Evolutionary conservation across 1,140 invertebrate species (phyloP), one percentile per base, ranked within the genome.

Genomic region (Megalopta genalis): DNA sequence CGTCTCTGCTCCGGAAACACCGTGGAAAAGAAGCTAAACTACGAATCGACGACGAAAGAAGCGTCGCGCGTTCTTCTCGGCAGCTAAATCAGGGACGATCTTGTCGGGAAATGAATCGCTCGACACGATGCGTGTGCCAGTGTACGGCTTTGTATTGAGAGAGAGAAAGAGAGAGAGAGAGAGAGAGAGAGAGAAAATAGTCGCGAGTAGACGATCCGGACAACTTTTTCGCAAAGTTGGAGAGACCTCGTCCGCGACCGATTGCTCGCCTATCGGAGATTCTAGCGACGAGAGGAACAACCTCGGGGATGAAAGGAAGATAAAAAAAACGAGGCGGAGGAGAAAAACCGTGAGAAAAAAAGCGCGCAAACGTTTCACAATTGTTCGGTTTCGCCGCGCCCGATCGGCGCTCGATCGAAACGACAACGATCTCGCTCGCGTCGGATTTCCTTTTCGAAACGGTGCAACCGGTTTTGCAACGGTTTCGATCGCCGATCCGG

Each of bases 141-240:
- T 79, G 70, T 39, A 67, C 77, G 74, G 77, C 57, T 68, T n/a
- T 72, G 64, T 52, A 52, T 49, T 74, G 32, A 21, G 21, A n/a
- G 54, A 8, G 7, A n/a, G 54, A 9, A 21, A 57, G 21, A 57
- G 42, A 23, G 23, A 25, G 14, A 37, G 16, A 65, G 2, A 67
- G 54, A 67, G 3, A 72, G 23, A 63, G 8, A 57, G 21, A 57
- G 18, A 57, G 5, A 54, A 16, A 21, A 4, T 32, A 32, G 32
- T 32, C 32, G 32, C 4, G 32, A 32, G 32, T 32, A 32, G 32
- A 32, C 4, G 32, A 32, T 32, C 32, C 32, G 32, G 32, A 4
- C 32, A 32, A 32, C 32, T 32, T 32, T 2, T 32, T 4, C 32
- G 32, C 32, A 32, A 32, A 32, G 4, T 32, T 32, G 4, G 1